Conservation (phyloP, 2,888 invertebrate species). For the Muscina levida region DNA sequence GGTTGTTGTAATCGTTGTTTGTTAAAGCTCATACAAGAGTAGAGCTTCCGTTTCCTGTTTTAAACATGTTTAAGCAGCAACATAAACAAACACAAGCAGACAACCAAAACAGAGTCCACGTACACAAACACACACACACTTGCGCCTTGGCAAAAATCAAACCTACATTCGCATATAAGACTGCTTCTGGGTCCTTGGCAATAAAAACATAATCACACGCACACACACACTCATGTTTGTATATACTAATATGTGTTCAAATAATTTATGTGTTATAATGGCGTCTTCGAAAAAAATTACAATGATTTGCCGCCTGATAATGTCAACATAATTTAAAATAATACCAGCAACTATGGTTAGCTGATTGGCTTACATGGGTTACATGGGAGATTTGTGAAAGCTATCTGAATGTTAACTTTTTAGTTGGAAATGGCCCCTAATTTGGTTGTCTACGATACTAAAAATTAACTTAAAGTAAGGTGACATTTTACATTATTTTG, state of each 20-base stretch:
- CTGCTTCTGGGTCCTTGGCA: background rate
- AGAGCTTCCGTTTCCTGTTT: constrained; percentile 62
- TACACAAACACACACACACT: background rate
- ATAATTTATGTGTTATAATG: constrained; percentile 66
- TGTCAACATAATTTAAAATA: constrained; percentile 62
- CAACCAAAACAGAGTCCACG: background rate
- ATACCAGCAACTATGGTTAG: constrained; percentile 16
- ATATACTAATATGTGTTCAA: background rate
- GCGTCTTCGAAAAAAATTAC: constrained; percentile 66
- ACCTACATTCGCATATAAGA: constrained; percentile 6
- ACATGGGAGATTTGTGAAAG: no score
- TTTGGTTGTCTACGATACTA: no score
- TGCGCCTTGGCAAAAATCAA: no score
- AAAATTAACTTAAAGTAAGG: no score
- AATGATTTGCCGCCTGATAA: constrained; percentile 66
- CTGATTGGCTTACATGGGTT: background rate
- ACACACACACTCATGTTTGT: background rate
- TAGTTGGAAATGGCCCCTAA: no score
- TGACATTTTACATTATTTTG: no score
- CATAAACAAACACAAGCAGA: constrained; percentile 44
- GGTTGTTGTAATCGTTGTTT: constrained; percentile 10
- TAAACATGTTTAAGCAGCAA: constrained; percentile 54
- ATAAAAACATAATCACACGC: constrained; percentile 17
- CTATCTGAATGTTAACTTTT: no score
- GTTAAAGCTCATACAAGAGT: constrained; percentile 50